These are phyloP conservation scores for Chaenocephalus aceratus DNA, from an alignment of 2,113 vertebrate genomes.

Conservation along the genomic window DNA sequence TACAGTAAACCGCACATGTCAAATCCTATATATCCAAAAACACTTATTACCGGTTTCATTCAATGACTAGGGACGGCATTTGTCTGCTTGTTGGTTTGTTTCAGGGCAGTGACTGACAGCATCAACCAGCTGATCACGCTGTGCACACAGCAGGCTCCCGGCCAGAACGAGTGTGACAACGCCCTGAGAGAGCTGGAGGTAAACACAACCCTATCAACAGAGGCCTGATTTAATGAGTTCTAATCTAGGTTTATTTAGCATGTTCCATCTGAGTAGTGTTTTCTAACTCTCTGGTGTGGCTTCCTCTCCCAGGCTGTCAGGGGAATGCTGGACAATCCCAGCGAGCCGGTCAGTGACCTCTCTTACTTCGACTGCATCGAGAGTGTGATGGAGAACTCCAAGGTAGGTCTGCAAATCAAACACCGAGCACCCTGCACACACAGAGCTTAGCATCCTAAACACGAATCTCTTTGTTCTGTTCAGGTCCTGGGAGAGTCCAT, in stretches of 20 bases:
- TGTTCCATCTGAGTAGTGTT: background rate
- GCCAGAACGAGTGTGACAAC: constrained; percentile 99
- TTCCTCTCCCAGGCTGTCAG: constrained; percentile 88
- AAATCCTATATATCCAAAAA: background rate
- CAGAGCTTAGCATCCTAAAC: constrained; percentile 9
- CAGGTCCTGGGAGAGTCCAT: constrained; percentile 98
- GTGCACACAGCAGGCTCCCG: constrained; percentile 97
- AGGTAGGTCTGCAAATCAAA: constrained; percentile 82
- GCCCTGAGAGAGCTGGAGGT: constrained; percentile 98
- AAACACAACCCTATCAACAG: constrained; percentile 18
- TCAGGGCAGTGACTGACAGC: constrained; percentile 97
- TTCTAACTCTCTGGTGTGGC: background rate
- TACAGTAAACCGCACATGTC: background rate
- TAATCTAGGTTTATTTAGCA: background rate
- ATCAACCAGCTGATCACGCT: constrained; percentile 98
- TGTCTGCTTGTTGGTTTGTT: constrained; percentile 40
- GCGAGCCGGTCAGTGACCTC: constrained; percentile 95
- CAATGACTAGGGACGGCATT: background rate
- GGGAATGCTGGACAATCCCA: constrained; percentile 96
- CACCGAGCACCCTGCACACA: background rate
- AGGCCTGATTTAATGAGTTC: no score
- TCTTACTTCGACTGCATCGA: constrained; percentile 99
- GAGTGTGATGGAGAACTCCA: constrained; percentile 99
- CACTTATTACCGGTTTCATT: background rate
- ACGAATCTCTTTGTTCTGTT: constrained; percentile 10